A percentile compares a stretch with the other conserved stretches of the same genome.
phyloP scores from a whole-genome alignment of 1,140 invertebrate genomes.

The Listronotus oregonensis region DNA sequence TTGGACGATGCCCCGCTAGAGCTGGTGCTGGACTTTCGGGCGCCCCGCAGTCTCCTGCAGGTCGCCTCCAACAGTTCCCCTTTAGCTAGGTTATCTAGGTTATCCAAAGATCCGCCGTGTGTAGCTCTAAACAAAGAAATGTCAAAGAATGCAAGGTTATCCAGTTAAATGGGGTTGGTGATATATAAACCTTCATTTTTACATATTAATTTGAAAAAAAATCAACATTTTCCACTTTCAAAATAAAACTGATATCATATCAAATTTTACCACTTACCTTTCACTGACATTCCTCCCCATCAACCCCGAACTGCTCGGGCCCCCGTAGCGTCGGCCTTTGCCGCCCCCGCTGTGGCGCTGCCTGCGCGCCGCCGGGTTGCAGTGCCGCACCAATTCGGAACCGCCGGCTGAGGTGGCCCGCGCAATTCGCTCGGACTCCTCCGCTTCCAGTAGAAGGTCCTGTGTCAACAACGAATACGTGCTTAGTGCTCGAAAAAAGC shows the following conservation, averaged over 20 bases:
- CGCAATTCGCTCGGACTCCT: slow-evolving; percentile 61
- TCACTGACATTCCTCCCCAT: slow-evolving; percentile 30
- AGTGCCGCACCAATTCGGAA: slow-evolving; percentile 51
- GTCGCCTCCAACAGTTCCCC: slow-evolving; percentile 48
- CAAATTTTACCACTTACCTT: no score
- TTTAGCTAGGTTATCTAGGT: slow-evolving; percentile 64
- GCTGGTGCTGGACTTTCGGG: slow-evolving; percentile 24
- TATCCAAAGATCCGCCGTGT: slow-evolving; percentile 64
- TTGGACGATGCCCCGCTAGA: slow-evolving; percentile 29
- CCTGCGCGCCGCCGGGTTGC: slow-evolving; percentile 48
- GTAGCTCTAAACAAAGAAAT: slow-evolving; percentile 23
- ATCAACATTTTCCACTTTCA: no score
- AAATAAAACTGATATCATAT: no score
- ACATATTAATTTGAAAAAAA: no score
- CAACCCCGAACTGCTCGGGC: slow-evolving; percentile 19
- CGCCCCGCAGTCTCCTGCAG: slow-evolving; percentile 26
- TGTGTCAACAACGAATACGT: slow-evolving; percentile 52
- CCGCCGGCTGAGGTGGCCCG: slow-evolving; percentile 51
- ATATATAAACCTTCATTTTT: no score
- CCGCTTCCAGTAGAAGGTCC: slow-evolving; percentile 65
- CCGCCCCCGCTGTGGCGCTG: slow-evolving; percentile 44
- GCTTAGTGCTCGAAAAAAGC: no score
- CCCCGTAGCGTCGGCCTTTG: slow-evolving; percentile 49
- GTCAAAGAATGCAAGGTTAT: no score
- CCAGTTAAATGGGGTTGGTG: no score